A percentile compares a stretch with the other conserved stretches of the same genome.
phyloP scores from a whole-genome alignment of 2,888 invertebrate species.

The Nycteola revayana region DNA sequence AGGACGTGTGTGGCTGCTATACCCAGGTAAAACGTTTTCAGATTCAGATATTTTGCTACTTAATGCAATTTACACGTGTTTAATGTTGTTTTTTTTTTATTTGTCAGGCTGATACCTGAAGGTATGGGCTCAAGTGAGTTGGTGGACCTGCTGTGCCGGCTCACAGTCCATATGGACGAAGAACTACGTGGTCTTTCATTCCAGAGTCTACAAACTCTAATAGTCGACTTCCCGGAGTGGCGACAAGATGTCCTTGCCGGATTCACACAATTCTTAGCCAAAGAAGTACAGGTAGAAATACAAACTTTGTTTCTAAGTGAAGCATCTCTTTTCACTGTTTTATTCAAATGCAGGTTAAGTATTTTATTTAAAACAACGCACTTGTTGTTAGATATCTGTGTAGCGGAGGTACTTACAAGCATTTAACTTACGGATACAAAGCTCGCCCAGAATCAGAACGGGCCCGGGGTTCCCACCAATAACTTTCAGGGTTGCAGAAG shows the following conservation, averaged over 20 bases:
- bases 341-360: too few relatives aligned
- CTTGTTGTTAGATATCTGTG: too few relatives aligned
- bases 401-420: too few relatives aligned
- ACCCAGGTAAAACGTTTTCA: constrained; percentile 77
- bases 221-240: constrained; percentile 98
- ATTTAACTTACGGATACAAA: too few relatives aligned
- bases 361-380: too few relatives aligned
- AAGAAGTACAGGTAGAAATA: constrained; percentile 88
- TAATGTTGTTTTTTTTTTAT: background rate
- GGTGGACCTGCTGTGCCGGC: constrained; percentile 94
- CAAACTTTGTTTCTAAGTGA: too few relatives aligned
- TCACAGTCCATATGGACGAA: constrained; percentile 99
- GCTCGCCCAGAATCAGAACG: too few relatives aligned
- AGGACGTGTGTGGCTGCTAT: constrained; percentile 99
- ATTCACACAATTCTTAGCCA: constrained; percentile 96
- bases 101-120: constrained; percentile 93
- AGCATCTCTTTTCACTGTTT: too few relatives aligned
- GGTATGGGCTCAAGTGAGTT: constrained; percentile 97
- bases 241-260: constrained; percentile 97
- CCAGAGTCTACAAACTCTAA: constrained; percentile 96
- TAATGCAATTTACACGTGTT: too few relatives aligned
- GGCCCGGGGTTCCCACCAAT: too few relatives aligned
- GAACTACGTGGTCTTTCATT: constrained; percentile 96
- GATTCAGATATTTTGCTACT: background rate
- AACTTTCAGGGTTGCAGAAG: too few relatives aligned